Evolutionary conservation across 2,797 vertebrate genomes (phyloP).

Genomic region (Bothrops alternatus): DNA sequence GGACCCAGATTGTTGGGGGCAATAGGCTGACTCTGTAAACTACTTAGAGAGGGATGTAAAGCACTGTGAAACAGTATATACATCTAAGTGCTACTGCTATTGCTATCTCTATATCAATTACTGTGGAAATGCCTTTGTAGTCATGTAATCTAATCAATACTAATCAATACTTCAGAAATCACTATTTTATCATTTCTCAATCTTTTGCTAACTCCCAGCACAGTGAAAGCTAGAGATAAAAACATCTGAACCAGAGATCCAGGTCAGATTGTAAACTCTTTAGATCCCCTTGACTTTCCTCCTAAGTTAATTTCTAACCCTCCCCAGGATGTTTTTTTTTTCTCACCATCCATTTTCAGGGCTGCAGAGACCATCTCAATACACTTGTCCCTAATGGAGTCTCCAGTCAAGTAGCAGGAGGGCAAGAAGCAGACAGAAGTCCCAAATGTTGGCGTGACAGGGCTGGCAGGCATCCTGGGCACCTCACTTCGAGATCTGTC

Average conservation of each 20-base stretch:
- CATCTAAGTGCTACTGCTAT: background rate
- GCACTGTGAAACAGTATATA: background rate
- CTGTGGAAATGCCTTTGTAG: background rate
- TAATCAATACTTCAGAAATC: background rate
- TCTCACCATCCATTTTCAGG: conserved; percentile 84
- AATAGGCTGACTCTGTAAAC: background rate
- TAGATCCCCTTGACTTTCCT: background rate
- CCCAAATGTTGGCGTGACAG: conserved; percentile 75
- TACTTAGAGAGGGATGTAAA: background rate
- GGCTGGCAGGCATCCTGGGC: conserved; percentile 81
- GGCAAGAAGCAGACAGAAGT: conserved; percentile 71
- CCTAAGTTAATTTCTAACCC: background rate
- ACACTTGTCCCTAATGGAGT: conserved; percentile 92
- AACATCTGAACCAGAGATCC: background rate
- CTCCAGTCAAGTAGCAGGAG: conserved; percentile 83
- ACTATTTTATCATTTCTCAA: background rate
- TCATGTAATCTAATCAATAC: background rate
- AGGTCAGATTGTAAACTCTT: background rate
- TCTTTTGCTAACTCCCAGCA: background rate
- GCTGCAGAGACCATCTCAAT: conserved; percentile 90
- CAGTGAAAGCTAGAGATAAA: background rate
- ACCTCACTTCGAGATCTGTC: conserved; percentile 77
- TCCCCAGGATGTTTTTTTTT: background rate
- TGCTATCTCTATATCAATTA: background rate
- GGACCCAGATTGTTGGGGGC: background rate